phyloP scores from a whole-genome alignment of 1,140 invertebrate species.

The Chymomyza costata region DNA sequence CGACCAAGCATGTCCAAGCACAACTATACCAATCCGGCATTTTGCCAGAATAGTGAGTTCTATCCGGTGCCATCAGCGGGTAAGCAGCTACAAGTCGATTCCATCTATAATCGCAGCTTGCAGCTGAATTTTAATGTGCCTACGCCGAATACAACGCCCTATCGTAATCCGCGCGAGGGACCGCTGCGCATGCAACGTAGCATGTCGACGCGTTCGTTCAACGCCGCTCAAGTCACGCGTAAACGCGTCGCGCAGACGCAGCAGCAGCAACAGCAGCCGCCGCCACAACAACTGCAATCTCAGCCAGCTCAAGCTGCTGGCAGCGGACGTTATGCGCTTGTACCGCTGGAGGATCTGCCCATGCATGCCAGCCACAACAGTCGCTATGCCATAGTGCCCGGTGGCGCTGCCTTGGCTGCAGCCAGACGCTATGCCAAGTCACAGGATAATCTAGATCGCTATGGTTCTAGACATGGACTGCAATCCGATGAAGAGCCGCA shows the following conservation, averaged over 20 bases:
- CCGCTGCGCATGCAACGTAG: conserved; percentile 74
- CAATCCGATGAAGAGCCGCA: conserved; percentile 59
- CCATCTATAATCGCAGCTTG: conserved; percentile 68
- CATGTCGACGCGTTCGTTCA: conserved; percentile 64
- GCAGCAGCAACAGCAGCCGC: conserved; percentile 28
- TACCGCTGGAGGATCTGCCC: conserved; percentile 75
- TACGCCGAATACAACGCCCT: conserved; percentile 69
- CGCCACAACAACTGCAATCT: conserved; percentile 32
- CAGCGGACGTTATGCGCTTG: conserved; percentile 75
- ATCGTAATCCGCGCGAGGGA: conserved; percentile 58
- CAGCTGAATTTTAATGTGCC: conserved; percentile 68
- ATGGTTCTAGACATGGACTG: conserved; percentile 41
- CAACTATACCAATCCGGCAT: conserved; percentile 85
- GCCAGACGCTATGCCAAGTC: conserved; percentile 55
- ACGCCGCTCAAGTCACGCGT: conserved; percentile 43
- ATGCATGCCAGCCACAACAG: conserved; percentile 33
- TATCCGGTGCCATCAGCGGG: conserved; percentile 54
- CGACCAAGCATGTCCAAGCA: conserved; percentile 69
- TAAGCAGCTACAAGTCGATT: conserved; percentile 34
- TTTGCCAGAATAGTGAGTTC: conserved; percentile 85
- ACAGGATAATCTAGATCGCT: conserved; percentile 64
- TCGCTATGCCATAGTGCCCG: conserved; percentile 48
- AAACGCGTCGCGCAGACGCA: conserved; percentile 46
- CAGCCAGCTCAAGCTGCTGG: conserved; percentile 30
- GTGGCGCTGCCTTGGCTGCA: conserved; percentile 22